Conservation (phyloP, 2,888 invertebrate species). For the Phortica okadai region DNA sequence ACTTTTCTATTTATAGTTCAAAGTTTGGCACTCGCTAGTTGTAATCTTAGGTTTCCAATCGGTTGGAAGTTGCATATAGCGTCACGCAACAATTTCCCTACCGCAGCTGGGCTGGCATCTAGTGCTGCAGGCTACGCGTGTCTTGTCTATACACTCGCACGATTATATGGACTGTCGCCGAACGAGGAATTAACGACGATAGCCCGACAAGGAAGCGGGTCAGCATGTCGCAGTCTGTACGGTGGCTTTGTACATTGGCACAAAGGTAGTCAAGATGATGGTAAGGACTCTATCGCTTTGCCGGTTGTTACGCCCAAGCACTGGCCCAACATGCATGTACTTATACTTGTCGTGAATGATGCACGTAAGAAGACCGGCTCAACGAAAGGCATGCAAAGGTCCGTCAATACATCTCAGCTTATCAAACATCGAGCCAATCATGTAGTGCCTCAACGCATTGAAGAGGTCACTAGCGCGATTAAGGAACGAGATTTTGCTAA, state of each 20-base stretch:
- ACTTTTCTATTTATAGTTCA: constrained; percentile 58
- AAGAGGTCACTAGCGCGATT: constrained; percentile 77
- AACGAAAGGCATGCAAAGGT: constrained; percentile 91
- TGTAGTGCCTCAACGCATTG: constrained; percentile 85
- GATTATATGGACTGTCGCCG: constrained; percentile 84
- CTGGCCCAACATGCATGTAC: constrained; percentile 93
- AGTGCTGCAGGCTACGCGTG: constrained; percentile 99
- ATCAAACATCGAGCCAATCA: constrained; percentile 84
- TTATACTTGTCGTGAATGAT: constrained; percentile 93
- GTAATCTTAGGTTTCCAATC: constrained; percentile 71
- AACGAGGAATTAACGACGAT: constrained; percentile 86
- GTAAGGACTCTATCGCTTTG: constrained; percentile 86
- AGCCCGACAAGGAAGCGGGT: constrained; percentile 94
- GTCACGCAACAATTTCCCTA: constrained; percentile 98
- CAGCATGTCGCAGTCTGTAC: constrained; percentile 95
- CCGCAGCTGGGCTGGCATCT: constrained; percentile 97
- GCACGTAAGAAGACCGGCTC: constrained; percentile 89
- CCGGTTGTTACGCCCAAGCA: constrained; percentile 85
- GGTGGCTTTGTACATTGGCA: constrained; percentile 98
- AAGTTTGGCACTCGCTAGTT: constrained; percentile 62
- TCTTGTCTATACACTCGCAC: constrained; percentile 87
- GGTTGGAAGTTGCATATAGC: constrained; percentile 88
- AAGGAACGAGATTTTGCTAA: constrained; percentile 84
- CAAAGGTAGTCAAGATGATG: constrained; percentile 81
- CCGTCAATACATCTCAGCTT: constrained; percentile 88